Conservation (phyloP, 2,797 vertebrate genomes). For the Onychomys leucogaster region DNA sequence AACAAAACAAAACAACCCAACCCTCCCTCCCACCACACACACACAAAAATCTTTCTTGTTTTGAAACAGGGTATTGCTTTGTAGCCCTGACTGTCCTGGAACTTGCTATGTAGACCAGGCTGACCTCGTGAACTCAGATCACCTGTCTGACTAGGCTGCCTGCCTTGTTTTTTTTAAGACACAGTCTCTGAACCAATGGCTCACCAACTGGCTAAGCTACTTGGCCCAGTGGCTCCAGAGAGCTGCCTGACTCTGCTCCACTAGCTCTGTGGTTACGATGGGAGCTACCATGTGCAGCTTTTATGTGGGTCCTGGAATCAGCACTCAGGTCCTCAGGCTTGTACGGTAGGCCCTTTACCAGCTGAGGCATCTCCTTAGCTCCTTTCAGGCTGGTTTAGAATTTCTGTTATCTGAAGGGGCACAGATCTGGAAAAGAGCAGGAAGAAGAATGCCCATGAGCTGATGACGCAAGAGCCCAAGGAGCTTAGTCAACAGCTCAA, state of each 20-base stretch:
- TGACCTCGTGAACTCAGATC: background rate
- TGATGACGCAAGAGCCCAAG: rapidly evolving
- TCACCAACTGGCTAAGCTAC: background rate
- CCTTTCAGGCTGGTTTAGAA: background rate
- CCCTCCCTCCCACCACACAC: no score
- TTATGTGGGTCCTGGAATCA: background rate
- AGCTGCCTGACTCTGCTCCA: background rate
- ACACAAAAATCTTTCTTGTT: background rate
- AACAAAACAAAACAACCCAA: no score
- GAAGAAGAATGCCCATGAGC: background rate
- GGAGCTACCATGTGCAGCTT: background rate
- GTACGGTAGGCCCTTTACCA: background rate
- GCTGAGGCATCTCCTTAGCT: background rate
- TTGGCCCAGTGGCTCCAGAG: background rate
- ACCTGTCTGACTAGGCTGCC: background rate
- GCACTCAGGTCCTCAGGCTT: background rate
- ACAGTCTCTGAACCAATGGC: background rate
- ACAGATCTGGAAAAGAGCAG: background rate
- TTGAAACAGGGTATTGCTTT: background rate
- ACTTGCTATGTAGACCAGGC: background rate
- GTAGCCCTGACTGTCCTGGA: background rate
- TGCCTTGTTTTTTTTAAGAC: background rate
- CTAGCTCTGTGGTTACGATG: background rate
- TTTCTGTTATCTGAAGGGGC: background rate
- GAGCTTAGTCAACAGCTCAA: background rate